Conservation (phyloP, 2,113 vertebrate species). For the Protobothrops flavoviridis region DNA sequence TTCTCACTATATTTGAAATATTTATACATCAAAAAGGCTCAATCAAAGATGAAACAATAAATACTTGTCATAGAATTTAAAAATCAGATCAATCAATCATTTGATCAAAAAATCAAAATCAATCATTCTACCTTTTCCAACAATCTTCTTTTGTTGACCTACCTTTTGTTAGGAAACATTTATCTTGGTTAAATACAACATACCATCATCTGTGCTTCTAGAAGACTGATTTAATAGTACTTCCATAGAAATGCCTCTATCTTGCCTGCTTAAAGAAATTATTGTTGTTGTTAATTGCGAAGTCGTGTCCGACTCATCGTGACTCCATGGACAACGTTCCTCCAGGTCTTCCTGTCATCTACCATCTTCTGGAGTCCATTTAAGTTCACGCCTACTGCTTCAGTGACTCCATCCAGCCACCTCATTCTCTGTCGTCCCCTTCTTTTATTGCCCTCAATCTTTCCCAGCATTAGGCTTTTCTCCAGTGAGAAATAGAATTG, state of each 20-base stretch:
- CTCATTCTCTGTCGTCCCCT: too few species aligned
- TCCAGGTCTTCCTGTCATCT: too few species aligned
- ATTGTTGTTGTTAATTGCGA: too few species aligned
- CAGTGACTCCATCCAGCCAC: too few species aligned
- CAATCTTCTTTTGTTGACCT: not conserved
- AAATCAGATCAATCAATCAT: not conserved
- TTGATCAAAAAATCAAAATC: too few species aligned
- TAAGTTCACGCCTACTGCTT: too few species aligned
- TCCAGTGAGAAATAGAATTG: not conserved
- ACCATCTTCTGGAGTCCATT: too few species aligned
- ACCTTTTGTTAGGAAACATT: not conserved
- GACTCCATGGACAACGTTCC: too few species aligned
- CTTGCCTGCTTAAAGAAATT: not conserved
- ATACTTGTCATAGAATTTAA: not conserved
- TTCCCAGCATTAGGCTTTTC: too few species aligned
- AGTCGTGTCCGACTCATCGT: too few species aligned
- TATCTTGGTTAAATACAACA: not conserved
- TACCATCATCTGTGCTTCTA: not conserved
- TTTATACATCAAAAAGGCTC: not conserved
- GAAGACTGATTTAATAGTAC: not conserved
- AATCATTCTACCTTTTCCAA: not conserved
- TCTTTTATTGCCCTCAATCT: too few species aligned
- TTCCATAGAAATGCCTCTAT: not conserved
- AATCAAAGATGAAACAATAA: not conserved
- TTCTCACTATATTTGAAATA: not conserved